These are phyloP conservation scores for Sesamia inferens DNA, from an alignment of 2,888 invertebrate genomes.

Conservation along the genomic window DNA sequence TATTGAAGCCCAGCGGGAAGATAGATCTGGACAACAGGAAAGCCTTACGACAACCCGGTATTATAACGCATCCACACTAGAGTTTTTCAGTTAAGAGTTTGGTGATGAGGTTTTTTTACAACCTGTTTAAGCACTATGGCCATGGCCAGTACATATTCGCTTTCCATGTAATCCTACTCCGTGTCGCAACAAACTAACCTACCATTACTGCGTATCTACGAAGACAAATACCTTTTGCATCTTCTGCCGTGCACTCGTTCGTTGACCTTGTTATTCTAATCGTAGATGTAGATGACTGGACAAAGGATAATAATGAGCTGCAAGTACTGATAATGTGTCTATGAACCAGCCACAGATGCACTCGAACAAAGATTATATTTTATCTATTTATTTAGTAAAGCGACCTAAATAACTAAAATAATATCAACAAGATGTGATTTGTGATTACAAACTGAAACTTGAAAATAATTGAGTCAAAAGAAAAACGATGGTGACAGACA, in stretches of 20 bases:
- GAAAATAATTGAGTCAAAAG: background rate
- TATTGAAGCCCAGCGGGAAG: background rate
- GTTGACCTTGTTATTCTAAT: conserved; percentile 63
- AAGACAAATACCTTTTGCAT: conserved; percentile 37
- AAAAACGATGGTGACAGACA: background rate
- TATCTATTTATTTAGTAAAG: background rate
- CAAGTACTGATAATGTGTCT: conserved; percentile 13
- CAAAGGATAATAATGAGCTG: conserved; percentile 52
- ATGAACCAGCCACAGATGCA: conserved; percentile 13
- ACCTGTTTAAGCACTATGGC: background rate
- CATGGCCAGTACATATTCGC: background rate
- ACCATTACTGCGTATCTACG: conserved; percentile 30
- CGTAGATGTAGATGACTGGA: conserved; percentile 62
- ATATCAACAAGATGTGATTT: conserved; percentile 13
- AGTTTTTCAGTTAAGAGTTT: background rate
- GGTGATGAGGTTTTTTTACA: background rate
- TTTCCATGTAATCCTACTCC: conserved; percentile 36
- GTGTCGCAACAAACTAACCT: conserved; percentile 8
- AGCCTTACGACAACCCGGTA: background rate
- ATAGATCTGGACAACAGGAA: background rate
- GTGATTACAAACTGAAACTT: conserved; percentile 2
- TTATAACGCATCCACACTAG: background rate
- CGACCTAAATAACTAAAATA: conserved; percentile 15
- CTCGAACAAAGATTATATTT: conserved; percentile 19
- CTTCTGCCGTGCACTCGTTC: conserved; percentile 68